Evolutionary conservation across 2,888 invertebrate species (phyloP).

Genomic region (Leptinotarsa peninsularis): DNA sequence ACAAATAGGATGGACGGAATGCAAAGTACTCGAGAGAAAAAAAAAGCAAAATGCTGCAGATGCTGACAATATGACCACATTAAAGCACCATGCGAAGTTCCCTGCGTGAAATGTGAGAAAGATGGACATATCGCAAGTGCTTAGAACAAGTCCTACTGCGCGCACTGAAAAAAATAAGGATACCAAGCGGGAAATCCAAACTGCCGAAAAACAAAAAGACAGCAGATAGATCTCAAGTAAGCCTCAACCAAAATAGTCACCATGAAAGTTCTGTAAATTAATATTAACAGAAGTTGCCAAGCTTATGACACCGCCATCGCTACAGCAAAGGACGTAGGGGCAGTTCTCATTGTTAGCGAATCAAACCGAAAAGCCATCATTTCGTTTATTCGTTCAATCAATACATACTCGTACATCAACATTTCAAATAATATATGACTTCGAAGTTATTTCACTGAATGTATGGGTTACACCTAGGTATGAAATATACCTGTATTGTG

Average conservation of each 20-base stretch:
- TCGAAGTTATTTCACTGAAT: too few relatives aligned
- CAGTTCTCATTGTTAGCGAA: not conserved
- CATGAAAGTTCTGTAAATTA: not conserved
- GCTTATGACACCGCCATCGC: not conserved
- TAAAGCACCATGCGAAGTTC: constrained; percentile 3
- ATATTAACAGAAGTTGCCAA: constrained; percentile 7
- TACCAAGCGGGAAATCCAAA: not conserved
- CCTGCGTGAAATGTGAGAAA: not conserved
- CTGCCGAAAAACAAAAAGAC: not conserved
- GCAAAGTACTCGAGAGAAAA: constrained; percentile 34
- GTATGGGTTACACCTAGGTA: too few relatives aligned
- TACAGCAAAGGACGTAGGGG: not conserved
- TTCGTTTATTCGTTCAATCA: too few relatives aligned
- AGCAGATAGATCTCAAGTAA: too few relatives aligned
- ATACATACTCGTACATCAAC: too few relatives aligned
- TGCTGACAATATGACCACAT: constrained; percentile 7
- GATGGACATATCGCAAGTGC: too few relatives aligned
- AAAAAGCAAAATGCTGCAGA: not conserved
- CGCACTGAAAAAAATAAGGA: too few relatives aligned
- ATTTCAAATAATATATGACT: too few relatives aligned
- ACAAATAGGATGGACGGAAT: constrained; percentile 32
- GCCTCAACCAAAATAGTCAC: not conserved
- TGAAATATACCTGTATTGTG: too few relatives aligned
- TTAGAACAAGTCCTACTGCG: too few relatives aligned
- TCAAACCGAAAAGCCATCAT: not conserved